Evolutionary conservation across 1,140 invertebrate genomes (phyloP), one percentile per base, ranked within the genome.

Genomic region (Hylaeus volcanicus): DNA sequence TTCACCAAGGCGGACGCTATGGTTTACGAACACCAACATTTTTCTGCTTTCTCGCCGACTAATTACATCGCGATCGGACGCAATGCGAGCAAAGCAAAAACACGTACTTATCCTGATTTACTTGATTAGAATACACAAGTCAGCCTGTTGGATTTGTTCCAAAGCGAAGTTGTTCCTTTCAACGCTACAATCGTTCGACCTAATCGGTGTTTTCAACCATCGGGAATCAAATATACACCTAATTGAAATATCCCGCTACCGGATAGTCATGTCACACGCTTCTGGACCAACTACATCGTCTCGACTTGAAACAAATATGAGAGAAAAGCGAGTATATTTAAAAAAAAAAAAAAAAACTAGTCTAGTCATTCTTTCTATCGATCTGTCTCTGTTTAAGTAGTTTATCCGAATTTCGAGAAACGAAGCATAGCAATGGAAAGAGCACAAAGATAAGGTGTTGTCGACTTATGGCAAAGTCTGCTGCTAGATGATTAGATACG

Each of bases 101-200:
- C 74, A 74, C 74, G 66, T 85, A 86, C 76, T 73, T 79, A 83
- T 86, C 63, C 76, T 61, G 65, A 86, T 79, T 82, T 72, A 72
- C 43, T 75, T 55, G 81, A 86, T 86, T 86, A 86, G 85, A 86
- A 86, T 86, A 82, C 78, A 83, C 85, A 72, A 86, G 79, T 79
- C 73, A 60, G 74, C 74, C 80, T 53, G 60, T 86, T 86, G 85
- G 85, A 86, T 80, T 79, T 73, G 80, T 86, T 86, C 84, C 85
- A 86, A 86, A 83, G 45, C 64, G 74, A 68, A 83, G 85, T 80
- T 86, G 84, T 83, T 83, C 81, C 84, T 86, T 86, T 86, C 84
- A 72, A 83, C 84, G 75, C 60, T 72, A 84, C 79, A 70, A 72
- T 72, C 71, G 78, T 70, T 53, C 65, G 64, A 15, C 63, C 66